Percentiles rank a stretch among this genome's conserved stretches.
Evolutionary conservation across 2,113 vertebrate species (phyloP).

Genomic region (Condylura cristata): DNA sequence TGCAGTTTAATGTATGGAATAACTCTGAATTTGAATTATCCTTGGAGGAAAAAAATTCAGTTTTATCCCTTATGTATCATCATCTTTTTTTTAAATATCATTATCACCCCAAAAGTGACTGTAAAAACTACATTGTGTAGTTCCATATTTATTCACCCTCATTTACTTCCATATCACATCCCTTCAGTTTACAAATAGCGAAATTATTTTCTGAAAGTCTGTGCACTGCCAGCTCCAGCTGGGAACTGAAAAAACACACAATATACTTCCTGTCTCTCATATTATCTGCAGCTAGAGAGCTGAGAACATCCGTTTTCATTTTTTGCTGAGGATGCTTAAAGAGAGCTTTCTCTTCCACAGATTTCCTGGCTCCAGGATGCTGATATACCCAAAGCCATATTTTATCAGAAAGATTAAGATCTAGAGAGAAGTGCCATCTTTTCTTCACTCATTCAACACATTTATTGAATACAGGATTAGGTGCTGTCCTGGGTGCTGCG

Average conservation of each 20-base stretch:
- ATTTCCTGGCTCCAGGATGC: constrained; percentile 26
- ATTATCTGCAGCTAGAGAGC: constrained; percentile 46
- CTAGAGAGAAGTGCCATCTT: neutral
- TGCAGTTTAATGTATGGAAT: neutral
- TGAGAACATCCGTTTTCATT: constrained; percentile 40
- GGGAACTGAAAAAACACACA: constrained; percentile 3
- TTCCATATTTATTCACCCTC: constrained; percentile 8
- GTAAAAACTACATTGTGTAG: neutral
- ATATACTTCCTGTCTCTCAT: constrained; percentile 55
- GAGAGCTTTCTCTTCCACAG: neutral
- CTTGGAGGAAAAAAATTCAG: constrained; percentile 17
- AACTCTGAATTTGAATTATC: constrained; percentile 42
- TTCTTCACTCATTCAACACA: neutral
- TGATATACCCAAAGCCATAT: neutral
- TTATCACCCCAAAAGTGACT: constrained; percentile 25
- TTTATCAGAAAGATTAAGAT: constrained; percentile 34
- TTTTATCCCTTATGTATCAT: constrained; percentile 28
- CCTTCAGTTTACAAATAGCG: constrained; percentile 63
- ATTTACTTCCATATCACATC: constrained; percentile 52
- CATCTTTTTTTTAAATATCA: neutral
- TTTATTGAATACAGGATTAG: neutral
- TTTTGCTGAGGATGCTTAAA: constrained; percentile 56
- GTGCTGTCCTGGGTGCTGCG: neutral
- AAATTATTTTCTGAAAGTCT: constrained; percentile 69
- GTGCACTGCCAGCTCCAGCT: neutral